These are phyloP conservation scores for Oncorhynchus masou DNA, from an alignment of 2,113 vertebrate species.

Conservation along the genomic window DNA sequence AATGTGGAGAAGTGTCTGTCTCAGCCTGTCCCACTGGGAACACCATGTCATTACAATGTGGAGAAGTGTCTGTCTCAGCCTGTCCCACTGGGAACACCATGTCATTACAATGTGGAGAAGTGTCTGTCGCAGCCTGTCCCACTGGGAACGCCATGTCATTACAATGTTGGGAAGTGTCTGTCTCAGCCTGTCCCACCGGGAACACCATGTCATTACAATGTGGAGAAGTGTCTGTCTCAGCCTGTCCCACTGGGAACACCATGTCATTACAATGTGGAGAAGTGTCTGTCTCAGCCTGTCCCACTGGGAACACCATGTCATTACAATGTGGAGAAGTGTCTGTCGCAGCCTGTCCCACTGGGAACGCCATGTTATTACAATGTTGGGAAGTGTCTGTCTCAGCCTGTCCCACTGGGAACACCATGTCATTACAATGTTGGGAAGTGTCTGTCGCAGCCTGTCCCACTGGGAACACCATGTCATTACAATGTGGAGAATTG, in stretches of 20 bases:
- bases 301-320: too few species aligned
- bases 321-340: background rate
- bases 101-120: too few species aligned
- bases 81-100: background rate
- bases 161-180: background rate
- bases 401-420: background rate
- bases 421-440: background rate
- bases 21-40: background rate
- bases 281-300: background rate
- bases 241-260: background rate
- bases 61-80: background rate
- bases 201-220: too few species aligned
- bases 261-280: too few species aligned
- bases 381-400: background rate
- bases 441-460: background rate
- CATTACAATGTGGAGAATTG: too few species aligned
- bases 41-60: too few species aligned
- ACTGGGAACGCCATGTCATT: too few species aligned
- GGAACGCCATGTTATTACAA: too few species aligned
- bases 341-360: background rate
- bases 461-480: too few species aligned
- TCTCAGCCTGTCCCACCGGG: background rate
- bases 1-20: background rate
- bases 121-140: background rate
- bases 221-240: background rate